Percentiles rank a stretch among this genome's conserved stretches.
Conservation (phyloP, 2,113 vertebrate genomes). For the Notiomystis cincta region DNA sequence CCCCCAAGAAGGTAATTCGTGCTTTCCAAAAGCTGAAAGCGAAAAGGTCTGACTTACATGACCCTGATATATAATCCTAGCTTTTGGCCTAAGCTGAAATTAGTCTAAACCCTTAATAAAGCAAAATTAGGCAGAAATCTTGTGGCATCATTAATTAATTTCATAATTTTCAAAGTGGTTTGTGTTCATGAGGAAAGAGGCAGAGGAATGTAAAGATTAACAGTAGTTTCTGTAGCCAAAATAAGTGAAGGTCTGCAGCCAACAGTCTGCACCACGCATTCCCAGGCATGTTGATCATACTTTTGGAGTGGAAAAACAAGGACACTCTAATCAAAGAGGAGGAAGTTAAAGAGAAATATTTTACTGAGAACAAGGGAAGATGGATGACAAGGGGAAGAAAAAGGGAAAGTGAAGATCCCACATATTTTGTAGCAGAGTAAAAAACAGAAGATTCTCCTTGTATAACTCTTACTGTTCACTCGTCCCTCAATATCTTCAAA, state of each 20-base stretch:
- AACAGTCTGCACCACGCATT: neutral
- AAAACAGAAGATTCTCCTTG: neutral
- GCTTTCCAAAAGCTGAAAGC: neutral
- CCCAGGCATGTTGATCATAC: constrained; percentile 1
- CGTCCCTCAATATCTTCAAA: neutral
- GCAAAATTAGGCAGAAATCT: neutral
- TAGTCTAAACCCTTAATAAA: neutral
- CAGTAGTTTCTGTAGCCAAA: constrained; percentile 4
- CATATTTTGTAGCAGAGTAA: neutral
- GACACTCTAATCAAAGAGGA: neutral
- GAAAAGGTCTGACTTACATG: neutral
- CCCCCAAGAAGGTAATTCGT: neutral
- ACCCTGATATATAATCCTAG: neutral
- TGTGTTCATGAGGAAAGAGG: neutral
- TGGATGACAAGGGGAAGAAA: neutral
- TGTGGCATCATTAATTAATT: constrained; percentile 26
- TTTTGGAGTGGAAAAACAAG: neutral
- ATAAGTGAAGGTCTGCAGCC: neutral
- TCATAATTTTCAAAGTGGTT: constrained; percentile 11
- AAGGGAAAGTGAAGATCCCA: neutral
- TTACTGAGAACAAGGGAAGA: neutral
- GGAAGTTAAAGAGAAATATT: neutral
- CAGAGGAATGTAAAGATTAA: constrained; percentile 29
- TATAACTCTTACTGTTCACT: neutral
- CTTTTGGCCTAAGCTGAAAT: neutral